Base-by-base conservation (phyloP, 1,140 invertebrate genomes). In the Calliphora vicina region DNA sequence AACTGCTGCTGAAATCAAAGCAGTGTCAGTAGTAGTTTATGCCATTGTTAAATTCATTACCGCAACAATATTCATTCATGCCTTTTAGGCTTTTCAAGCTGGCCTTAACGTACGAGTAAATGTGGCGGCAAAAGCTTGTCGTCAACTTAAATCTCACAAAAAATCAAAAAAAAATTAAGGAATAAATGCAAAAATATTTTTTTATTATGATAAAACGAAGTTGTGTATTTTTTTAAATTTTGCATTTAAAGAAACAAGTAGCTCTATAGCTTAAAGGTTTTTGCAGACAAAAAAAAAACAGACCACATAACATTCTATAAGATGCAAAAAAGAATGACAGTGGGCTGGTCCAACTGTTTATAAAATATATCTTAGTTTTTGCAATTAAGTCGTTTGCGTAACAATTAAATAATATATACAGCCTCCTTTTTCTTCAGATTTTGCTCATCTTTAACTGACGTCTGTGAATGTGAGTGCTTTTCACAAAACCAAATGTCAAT, bases 401-500 rank as follows among this genome's bases (percentile, higher is more conserved):
- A 88, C 87, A 88, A 88, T 88, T 88, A 88, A 88, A 88, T 87
- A 88, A 85, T 88, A 86, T 86, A 83, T 27, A 12, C 35, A 29
- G 13, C 61, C 61, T 67, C 45, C 4, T 50, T 50, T 50, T 17
- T 50, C 8, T n/a, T 6, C 17, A 35, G 45, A 20, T 67, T 67
- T 67, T 67, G 15, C 20, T 4, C 9, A 25, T 23, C 10, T 13
- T 23, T 23, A 67, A 23, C 45, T 50, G 45, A 57, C 5, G 61
- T 23, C 61, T 23, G 61, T n/a, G 45, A 57, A 57, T 57, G n/a
- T n/a, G 50, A 20, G 25, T 67, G 10, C 61, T 67, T 67, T 17
- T 17, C 15, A n/a, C 50, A 57, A 57, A 67, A 67, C 61, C 61
- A 67, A 67, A 67, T 67, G 61, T 67, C 61, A 67, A 67, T 67